Base-by-base conservation (phyloP, 2,797 vertebrate species). In the Acrocephalus scirpaceus region DNA sequence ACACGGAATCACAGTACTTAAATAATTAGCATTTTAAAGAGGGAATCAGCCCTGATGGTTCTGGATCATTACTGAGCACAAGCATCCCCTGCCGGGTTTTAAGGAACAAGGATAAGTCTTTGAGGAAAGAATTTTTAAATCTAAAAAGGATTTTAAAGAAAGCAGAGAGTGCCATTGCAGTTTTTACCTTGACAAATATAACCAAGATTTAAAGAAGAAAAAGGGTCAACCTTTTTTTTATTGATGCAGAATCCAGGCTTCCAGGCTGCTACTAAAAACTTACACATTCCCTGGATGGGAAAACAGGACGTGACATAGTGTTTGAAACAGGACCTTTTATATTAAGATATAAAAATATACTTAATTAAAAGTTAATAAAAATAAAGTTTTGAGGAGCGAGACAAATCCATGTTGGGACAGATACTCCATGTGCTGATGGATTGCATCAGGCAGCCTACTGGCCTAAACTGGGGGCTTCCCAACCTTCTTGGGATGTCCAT, bases 271-370 rank as follows among this genome's bases (percentile, higher is more conserved):
- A n/a, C 9, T 62, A 32, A 92, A 92, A 54, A 61, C 25, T 48
- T 64, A 56, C 0, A 80, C 30, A 11, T 62, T 74, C 62, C 67
- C 53, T 90, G 40, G 53, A 34, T 32, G 27, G 83, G 88, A 93
- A 90, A 72, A 54, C 53, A 34, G 83, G 58, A 56, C 5, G 1
- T 78, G 53, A 95, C 3, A 10, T 65, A 91, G 72, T 84, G 90
- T 77, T 88, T 94, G 36, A 45, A 94, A 92, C 51, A 88, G 54
- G 50, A 85, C 21, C 17, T 50, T 96, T 96, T 80, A 40, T 60
- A 77, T 87, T 81, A 96, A 92, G 54, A 79, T 90, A 92, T 13
- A 95, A 97, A 88, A 96, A 87, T 86, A 92, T 54, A 88, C 70
- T 94, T 81, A 66, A 64, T 73, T 94, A 82, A 92, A 95, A 88